A percentile compares a stretch with the other conserved stretches of the same genome.
These are phyloP conservation scores for Augochlora pura DNA, from an alignment of 1,140 invertebrate genomes.

Conservation along the genomic window DNA sequence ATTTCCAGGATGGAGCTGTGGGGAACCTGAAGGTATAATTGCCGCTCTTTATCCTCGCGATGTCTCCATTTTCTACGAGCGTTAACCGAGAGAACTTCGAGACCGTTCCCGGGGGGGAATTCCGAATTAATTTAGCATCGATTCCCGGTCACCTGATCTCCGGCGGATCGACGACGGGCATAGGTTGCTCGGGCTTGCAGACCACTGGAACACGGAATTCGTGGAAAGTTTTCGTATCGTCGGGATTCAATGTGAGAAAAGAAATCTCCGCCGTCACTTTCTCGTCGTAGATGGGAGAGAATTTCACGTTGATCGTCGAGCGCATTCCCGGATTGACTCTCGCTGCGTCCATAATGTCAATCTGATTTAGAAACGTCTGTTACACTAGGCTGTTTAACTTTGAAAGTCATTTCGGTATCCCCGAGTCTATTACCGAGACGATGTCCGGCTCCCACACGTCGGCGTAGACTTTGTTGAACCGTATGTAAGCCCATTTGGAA, in stretches of 20 bases:
- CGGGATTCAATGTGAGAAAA: slow-evolving; percentile 21
- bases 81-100: not conserved
- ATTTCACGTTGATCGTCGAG: slow-evolving; percentile 16
- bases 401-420: no score
- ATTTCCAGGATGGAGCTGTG: slow-evolving; percentile 19
- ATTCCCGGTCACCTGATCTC: slow-evolving; percentile 2
- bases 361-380: not conserved
- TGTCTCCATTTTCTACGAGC: not conserved
- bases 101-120: no score
- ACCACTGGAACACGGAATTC: slow-evolving; percentile 23
- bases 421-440: not conserved
- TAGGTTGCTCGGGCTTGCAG: not conserved
- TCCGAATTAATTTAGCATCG: not conserved
- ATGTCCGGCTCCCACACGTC: slow-evolving; percentile 28
- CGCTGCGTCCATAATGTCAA: slow-evolving; percentile 21
- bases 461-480: slow-evolving; percentile 15
- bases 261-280: slow-evolving; percentile 20
- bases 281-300: slow-evolving; percentile 22
- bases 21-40: slow-evolving; percentile 7
- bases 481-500: slow-evolving; percentile 28
- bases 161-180: not conserved
- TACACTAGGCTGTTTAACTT: no score
- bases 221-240: slow-evolving; percentile 1
- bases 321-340: slow-evolving; percentile 16
- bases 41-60: not conserved